Evolutionary conservation across 2,797 vertebrate genomes (phyloP).

Genomic region (Catamblyrhynchus diadema): DNA sequence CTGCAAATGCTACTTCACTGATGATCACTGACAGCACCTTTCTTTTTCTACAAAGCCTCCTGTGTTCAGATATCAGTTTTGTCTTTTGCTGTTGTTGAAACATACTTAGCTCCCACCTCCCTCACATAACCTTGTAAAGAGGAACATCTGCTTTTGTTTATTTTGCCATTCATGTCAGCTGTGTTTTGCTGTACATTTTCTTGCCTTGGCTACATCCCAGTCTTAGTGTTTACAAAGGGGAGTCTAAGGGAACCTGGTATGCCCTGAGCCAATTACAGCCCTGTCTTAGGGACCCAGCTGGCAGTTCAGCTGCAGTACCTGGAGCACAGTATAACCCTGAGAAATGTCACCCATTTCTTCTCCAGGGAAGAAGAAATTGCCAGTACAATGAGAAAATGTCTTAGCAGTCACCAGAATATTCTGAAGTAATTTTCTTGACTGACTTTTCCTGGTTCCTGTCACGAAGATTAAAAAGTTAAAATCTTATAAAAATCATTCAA

Average conservation of each 20-base stretch:
- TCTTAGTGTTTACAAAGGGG: background rate
- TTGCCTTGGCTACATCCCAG: background rate
- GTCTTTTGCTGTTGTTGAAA: background rate
- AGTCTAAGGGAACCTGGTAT: background rate
- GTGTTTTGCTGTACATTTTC: conserved; percentile 7
- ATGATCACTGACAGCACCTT: background rate
- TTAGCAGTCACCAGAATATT: background rate
- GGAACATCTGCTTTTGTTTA: conserved; percentile 33
- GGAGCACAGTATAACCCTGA: background rate
- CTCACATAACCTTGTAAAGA: background rate
- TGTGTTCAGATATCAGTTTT: background rate
- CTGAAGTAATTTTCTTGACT: background rate
- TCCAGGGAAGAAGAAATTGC: background rate
- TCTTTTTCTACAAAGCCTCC: background rate
- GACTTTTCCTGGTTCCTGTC: background rate
- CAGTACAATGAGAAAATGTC: background rate
- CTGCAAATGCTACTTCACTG: background rate
- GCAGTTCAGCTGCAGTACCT: background rate
- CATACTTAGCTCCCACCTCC: background rate
- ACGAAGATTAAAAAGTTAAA: background rate
- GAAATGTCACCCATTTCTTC: background rate
- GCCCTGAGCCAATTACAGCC: background rate
- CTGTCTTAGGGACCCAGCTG: background rate
- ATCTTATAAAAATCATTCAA: background rate
- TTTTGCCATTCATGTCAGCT: background rate